Base-by-base conservation (phyloP, 2,113 vertebrate species). In the Lophura nycthemera region DNA sequence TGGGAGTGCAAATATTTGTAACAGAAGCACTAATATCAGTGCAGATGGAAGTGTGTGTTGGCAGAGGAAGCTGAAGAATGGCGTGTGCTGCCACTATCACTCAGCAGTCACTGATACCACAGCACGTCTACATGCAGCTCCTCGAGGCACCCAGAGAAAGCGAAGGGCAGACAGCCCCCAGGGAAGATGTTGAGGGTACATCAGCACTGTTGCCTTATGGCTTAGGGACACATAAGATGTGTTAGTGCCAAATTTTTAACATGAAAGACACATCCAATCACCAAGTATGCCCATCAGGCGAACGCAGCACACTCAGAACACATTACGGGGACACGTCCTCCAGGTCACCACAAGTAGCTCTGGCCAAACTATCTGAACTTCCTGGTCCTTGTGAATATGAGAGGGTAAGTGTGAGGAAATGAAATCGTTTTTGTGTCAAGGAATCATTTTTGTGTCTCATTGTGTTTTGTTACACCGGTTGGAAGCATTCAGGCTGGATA, bases 141-240 rank as follows among this genome's bases (percentile, higher is more conserved):
- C 59, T 66, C 14, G 8, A 21, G 43, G 57, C 14, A 13, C 20
- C 27, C 48, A 32, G 17, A 60, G 75, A 42, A 71, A 20, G 27
- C 7, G 7, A 21, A 81, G 20, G 29, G 45, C 40, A 66, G 16
- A 14, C 30, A 59, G 30, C 19, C 19, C 38, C 9, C 50, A 52
- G 29, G 61, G 34, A 18, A 7, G 45, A 27, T 17, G 13, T 0
- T 0, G 1, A 50, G 48, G 15, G 13, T 25, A 43, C 18, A 6
- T 22, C 40, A 83, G n/a, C 48, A 29, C 13, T 2, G 2, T 47
- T n/a, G 50, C 25, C 22, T 19, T 18, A 11, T 74, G 57, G 25
- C 25, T 84, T 9, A 18, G 69, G 24, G 38, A 10, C 0, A 0
- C 36, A 34, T 14, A 50, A 59, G n/a, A 42, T 48, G 12, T 75